These are phyloP conservation scores for Apodemia duryi DNA, from an alignment of 2,888 invertebrate species.

Conservation along the genomic window DNA sequence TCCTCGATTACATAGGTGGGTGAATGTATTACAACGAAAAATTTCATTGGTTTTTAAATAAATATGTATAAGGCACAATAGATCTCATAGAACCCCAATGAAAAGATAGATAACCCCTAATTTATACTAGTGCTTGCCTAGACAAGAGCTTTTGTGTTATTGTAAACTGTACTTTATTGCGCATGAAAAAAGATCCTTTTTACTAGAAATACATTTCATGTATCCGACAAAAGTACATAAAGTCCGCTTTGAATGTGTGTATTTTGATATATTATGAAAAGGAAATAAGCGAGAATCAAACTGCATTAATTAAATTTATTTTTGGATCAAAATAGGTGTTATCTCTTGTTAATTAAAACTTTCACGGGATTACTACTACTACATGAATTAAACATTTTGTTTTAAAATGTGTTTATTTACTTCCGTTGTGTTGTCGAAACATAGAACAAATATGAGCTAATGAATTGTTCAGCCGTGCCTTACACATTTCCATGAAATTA, in stretches of 20 bases:
- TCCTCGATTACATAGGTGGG: not conserved
- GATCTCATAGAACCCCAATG: slow-evolving; percentile 29
- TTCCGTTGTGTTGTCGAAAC: not conserved
- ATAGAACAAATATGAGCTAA: slow-evolving; percentile 13
- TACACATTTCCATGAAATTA: slow-evolving; percentile 1
- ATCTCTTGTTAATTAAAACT: not conserved
- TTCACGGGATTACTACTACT: not conserved
- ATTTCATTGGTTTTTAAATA: slow-evolving; percentile 5
- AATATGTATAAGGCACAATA: slow-evolving; percentile 9
- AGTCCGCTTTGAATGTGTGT: not conserved
- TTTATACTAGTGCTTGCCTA: slow-evolving; percentile 41
- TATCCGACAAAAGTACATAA: not conserved
- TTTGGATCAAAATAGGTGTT: slow-evolving; percentile 2
- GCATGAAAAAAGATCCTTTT: not conserved
- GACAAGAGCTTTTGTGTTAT: slow-evolving; percentile 40
- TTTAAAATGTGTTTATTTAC: slow-evolving; percentile 11
- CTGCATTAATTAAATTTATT: not conserved
- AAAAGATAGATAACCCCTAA: slow-evolving; percentile 35
- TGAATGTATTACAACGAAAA: slow-evolving; percentile 2
- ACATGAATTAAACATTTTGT: slow-evolving; percentile 12
- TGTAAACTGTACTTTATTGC: slow-evolving; percentile 23
- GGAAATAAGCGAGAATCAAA: too few species aligned
- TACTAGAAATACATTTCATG: not conserved
- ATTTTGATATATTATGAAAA: too few species aligned
- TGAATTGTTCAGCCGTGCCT: slow-evolving; percentile 6